These are phyloP conservation scores for Charanyca ferruginea DNA, from an alignment of 2,888 invertebrate genomes.

Conservation along the genomic window DNA sequence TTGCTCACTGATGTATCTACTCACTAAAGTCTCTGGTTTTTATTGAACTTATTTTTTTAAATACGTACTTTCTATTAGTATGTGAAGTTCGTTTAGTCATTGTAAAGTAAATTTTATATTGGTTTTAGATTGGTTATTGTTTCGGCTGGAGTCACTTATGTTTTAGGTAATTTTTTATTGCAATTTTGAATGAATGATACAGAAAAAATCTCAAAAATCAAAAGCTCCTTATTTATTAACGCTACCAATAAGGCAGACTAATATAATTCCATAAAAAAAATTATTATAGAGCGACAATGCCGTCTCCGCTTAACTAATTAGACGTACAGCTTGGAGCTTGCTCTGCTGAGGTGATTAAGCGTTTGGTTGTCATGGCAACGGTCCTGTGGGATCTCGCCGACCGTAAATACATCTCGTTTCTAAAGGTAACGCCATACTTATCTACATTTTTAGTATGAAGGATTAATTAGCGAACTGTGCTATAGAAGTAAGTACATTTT, in stretches of 20 bases:
- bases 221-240: neutral
- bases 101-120: constrained; percentile 11
- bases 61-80: neutral
- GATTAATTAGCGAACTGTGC: too few relatives aligned
- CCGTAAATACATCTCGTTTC: constrained; percentile 3
- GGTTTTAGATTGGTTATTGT: neutral
- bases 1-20: neutral
- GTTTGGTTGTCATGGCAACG: constrained; percentile 27
- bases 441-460: neutral
- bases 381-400: neutral
- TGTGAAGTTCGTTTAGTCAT: constrained; percentile 5
- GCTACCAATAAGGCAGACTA: neutral
- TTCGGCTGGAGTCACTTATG: neutral
- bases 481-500: too few relatives aligned
- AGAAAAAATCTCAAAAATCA: neutral
- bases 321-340: neutral
- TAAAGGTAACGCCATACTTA: neutral
- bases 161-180: neutral
- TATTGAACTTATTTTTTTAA: constrained; percentile 7
- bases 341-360: constrained; percentile 2
- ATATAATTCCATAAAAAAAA: neutral
- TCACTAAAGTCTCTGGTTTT: neutral
- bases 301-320: neutral
- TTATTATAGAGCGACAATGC: neutral
- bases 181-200: too few relatives aligned